A percentile compares a stretch with the other conserved stretches of the same genome.
phyloP scores from a whole-genome alignment of 2,113 vertebrate species.

The Eurypyga helias region DNA sequence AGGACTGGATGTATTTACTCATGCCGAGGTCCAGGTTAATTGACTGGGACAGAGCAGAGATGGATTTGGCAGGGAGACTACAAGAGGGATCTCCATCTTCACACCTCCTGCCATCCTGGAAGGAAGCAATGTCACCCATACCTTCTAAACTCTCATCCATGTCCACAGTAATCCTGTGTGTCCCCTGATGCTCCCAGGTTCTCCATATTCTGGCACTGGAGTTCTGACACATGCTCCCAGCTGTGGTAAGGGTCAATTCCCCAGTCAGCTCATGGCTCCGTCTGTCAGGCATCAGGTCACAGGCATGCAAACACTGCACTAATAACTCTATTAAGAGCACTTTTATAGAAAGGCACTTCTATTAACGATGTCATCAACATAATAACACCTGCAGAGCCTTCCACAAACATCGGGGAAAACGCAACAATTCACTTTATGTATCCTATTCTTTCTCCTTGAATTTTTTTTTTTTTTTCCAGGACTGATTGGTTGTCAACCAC shows the following conservation, averaged over 20 bases:
- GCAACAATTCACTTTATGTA: background rate
- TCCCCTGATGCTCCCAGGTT: background rate
- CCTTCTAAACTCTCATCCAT: background rate
- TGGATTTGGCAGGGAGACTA: background rate
- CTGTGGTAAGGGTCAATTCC: background rate
- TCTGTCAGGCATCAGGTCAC: background rate
- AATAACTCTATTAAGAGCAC: background rate
- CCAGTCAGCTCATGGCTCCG: background rate
- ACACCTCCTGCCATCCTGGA: background rate
- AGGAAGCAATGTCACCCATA: background rate
- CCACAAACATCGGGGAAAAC: background rate
- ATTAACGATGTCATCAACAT: background rate
- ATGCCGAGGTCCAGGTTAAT: background rate
- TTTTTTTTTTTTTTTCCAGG: background rate
- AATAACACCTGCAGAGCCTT: background rate
- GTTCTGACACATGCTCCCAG: background rate
- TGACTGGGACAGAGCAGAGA: background rate
- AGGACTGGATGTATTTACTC: background rate
- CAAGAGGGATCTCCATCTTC: background rate
- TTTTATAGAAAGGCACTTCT: background rate
- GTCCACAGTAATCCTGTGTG: accelerated
- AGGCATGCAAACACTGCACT: background rate
- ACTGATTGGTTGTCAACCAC: background rate
- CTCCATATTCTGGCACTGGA: background rate
- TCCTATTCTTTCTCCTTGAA: background rate